Percentiles rank a stretch among this genome's conserved stretches.
phyloP scores from a whole-genome alignment of 1,140 invertebrate species.

The Triops longicaudatus region DNA sequence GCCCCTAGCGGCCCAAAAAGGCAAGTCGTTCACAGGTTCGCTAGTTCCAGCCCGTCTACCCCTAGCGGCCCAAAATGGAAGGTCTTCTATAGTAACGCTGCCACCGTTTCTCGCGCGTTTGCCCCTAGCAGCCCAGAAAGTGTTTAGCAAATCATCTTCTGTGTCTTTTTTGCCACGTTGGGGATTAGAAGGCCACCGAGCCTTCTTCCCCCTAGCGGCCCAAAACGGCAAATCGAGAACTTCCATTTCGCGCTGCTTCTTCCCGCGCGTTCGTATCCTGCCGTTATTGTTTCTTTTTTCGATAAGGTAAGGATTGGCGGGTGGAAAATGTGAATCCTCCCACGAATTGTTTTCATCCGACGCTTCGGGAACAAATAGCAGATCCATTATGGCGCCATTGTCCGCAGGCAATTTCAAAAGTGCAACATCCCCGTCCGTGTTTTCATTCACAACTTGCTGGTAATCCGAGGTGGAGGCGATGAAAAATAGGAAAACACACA shows the following conservation, averaged over 20 bases:
- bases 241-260: background rate
- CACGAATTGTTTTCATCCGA: background rate
- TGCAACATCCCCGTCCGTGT: background rate
- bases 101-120: slow-evolving; percentile 32
- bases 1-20: slow-evolving; percentile 35
- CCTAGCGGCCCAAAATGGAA: slow-evolving; percentile 35
- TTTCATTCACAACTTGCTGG: background rate
- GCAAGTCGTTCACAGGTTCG: slow-evolving; percentile 30
- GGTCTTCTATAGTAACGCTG: slow-evolving; percentile 26
- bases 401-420: background rate
- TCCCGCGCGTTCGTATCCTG: background rate
- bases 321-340: background rate
- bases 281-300: background rate
- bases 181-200: background rate
- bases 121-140: slow-evolving; percentile 27
- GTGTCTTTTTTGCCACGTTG: slow-evolving; percentile 15
- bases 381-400: background rate
- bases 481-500: background rate
- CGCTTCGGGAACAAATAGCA: background rate
- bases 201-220: slow-evolving; percentile 36
- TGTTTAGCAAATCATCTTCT: background rate
- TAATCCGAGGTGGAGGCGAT: background rate
- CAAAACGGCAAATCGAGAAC: slow-evolving; percentile 32
- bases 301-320: background rate
- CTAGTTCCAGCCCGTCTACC: slow-evolving; percentile 33